Percentiles rank a stretch among this genome's conserved stretches.
These are phyloP conservation scores for Paelopatides confundens DNA, from an alignment of 53 echinoderm and acorn worm species.

Conservation along the genomic window DNA sequence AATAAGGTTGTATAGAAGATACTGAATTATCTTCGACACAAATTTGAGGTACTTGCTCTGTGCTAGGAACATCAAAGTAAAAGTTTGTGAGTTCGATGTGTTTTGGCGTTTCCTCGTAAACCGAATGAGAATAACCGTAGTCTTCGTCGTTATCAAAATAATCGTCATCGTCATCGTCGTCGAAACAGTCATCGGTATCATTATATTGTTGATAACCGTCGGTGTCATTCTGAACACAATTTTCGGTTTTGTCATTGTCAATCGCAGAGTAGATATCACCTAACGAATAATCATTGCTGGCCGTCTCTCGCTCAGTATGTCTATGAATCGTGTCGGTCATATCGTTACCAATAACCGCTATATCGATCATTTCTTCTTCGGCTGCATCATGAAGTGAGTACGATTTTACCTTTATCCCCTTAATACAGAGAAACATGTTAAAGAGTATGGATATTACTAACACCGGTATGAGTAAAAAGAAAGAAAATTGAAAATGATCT, in stretches of 20 bases:
- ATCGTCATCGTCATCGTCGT: slow-evolving; percentile 13
- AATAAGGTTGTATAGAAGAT: too few relatives aligned
- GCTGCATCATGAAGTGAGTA: not conserved
- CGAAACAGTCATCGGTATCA: not conserved
- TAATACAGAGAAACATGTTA: slow-evolving; percentile 11
- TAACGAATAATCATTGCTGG: slow-evolving; percentile 25
- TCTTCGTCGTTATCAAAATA: slow-evolving; percentile 29
- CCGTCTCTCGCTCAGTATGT: slow-evolving; percentile 14
- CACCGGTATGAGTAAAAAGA: slow-evolving; percentile 13
- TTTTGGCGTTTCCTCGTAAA: slow-evolving; percentile 29
- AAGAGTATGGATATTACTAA: slow-evolving; percentile 19
- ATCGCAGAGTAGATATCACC: slow-evolving; percentile 21
- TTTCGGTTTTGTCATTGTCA: not conserved
- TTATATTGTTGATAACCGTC: not conserved
- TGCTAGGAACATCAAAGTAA: slow-evolving; percentile 30
- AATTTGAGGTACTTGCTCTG: not conserved
- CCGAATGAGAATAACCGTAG: not conserved
- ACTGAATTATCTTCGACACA: not conserved
- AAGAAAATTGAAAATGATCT: slow-evolving; percentile 1
- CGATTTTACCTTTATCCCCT: not conserved
- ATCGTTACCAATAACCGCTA: slow-evolving; percentile 17
- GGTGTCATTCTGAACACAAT: not conserved
- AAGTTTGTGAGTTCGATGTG: not conserved
- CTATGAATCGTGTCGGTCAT: slow-evolving; percentile 16
- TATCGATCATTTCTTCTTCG: not conserved